These are phyloP conservation scores for Morelia viridis DNA, from an alignment of 2,797 vertebrate genomes.

Conservation along the genomic window DNA sequence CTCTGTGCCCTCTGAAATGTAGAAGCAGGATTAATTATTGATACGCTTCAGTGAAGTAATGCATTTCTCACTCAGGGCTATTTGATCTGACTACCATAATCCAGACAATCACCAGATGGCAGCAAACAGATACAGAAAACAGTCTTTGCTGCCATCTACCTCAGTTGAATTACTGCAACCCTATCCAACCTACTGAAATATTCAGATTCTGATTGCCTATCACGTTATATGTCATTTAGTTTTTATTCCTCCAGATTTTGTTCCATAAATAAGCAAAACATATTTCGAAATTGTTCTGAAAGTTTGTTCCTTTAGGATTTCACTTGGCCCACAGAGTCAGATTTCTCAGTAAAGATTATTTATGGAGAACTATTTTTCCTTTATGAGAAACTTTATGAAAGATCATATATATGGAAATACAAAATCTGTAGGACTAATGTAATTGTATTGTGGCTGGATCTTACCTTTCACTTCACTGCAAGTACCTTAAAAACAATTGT, in stretches of 20 bases:
- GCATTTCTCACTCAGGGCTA: not conserved
- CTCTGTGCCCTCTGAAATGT: not conserved
- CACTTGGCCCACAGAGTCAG: not conserved
- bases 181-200: not conserved
- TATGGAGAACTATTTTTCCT: not conserved
- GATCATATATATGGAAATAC: not conserved
- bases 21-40: not conserved
- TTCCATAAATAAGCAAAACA: not conserved
- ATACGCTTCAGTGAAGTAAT: not conserved
- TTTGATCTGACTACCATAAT: not conserved
- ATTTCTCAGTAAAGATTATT: not conserved
- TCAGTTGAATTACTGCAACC: not conserved
- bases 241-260: rapidly evolving
- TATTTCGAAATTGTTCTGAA: not conserved
- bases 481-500: not conserved
- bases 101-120: not conserved
- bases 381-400: not conserved
- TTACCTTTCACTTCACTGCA: not conserved
- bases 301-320: not conserved
- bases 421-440: not conserved
- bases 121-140: not conserved
- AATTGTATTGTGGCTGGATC: not conserved
- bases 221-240: not conserved
- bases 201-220: rapidly evolving
- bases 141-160: not conserved